Conservation (phyloP, 2,113 vertebrate genomes). For the Bucco capensis region DNA sequence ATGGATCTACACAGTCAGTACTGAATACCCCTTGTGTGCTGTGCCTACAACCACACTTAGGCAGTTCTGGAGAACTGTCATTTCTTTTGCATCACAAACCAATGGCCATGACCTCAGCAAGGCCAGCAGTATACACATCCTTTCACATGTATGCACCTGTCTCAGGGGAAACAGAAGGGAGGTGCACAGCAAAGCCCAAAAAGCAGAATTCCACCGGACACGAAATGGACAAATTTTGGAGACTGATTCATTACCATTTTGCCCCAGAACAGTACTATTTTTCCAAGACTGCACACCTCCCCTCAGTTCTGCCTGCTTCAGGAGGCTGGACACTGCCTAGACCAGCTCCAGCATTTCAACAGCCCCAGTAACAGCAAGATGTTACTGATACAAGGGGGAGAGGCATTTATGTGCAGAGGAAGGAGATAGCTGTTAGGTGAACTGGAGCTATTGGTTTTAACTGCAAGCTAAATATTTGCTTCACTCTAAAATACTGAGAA, state of each 20-base stretch:
- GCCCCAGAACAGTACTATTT: neutral
- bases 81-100: neutral
- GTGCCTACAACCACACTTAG: neutral
- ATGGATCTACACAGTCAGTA: neutral
- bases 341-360: neutral
- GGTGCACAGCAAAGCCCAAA: neutral
- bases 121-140: rapidly evolving
- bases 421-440: neutral
- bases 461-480: neutral
- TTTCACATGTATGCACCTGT: rapidly evolving
- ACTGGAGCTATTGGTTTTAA: neutral
- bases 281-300: neutral
- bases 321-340: neutral
- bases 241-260: neutral
- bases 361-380: rapidly evolving
- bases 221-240: neutral
- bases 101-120: rapidly evolving
- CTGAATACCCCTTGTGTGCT: neutral
- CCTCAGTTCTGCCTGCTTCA: rapidly evolving
- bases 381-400: rapidly evolving
- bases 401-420: rapidly evolving
- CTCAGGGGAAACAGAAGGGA: neutral
- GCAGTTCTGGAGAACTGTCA: neutral
- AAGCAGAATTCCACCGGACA: neutral
- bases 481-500: neutral